These are phyloP conservation scores for Wiebesia pumilae DNA, from an alignment of 1,140 invertebrate genomes.

Conservation along the genomic window DNA sequence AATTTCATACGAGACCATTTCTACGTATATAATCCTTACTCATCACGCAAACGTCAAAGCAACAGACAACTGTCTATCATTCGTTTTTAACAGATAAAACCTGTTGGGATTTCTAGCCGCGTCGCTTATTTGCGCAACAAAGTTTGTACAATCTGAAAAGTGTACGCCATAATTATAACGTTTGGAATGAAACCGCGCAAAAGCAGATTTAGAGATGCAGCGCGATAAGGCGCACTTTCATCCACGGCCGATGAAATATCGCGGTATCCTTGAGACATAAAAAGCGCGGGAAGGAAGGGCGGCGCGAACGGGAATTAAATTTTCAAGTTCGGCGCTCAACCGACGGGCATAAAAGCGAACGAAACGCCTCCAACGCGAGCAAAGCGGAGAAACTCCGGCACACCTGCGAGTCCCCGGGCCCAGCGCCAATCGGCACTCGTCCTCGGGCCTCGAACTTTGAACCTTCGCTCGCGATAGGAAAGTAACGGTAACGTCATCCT, in stretches of 20 bases:
- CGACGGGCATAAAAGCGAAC: too few species aligned
- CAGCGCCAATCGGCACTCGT: not conserved
- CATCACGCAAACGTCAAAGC: not conserved
- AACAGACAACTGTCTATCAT: not conserved
- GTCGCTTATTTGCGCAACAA: not conserved
- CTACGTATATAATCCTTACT: not conserved
- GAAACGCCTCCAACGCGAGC: too few species aligned
- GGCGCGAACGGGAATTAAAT: too few species aligned
- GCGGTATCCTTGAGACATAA: not conserved
- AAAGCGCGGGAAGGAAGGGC: not conserved
- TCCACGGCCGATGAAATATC: not conserved
- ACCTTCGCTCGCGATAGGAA: slow-evolving; percentile 20
- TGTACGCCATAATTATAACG: not conserved
- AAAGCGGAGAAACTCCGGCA: not conserved
- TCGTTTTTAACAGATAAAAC: not conserved
- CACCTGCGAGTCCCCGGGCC: not conserved
- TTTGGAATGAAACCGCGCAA: not conserved
- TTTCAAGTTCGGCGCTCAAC: too few species aligned
- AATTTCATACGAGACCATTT: not conserved
- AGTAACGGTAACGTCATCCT: slow-evolving; percentile 15
- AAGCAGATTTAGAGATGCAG: not conserved
- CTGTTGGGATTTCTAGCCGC: not conserved
- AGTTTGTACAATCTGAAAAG: not conserved
- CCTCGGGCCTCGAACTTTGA: slow-evolving; percentile 48
- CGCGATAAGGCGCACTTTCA: not conserved